A percentile compares a stretch with the other conserved stretches of the same genome.
Evolutionary conservation across 2,113 vertebrate genomes (phyloP).

Genomic region (Antechinus stuartii): DNA sequence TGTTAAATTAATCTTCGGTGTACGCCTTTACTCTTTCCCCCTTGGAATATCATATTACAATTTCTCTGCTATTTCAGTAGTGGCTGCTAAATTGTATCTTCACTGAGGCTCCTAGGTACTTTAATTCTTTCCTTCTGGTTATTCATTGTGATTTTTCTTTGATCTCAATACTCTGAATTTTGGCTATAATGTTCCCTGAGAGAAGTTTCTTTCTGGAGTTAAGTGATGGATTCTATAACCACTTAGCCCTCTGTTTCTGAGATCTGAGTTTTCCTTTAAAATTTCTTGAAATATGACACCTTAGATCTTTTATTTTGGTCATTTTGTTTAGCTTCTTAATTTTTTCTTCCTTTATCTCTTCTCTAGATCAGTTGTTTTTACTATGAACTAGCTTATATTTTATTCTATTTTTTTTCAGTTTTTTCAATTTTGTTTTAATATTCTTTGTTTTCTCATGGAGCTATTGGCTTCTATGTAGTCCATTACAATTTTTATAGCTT

Average conservation of each 20-base stretch:
- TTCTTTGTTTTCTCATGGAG: no score
- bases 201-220: background rate
- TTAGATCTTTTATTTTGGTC: background rate
- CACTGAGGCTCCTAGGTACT: no score
- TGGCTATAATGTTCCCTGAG: background rate
- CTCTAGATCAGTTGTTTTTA: background rate
- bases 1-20: background rate
- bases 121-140: no score
- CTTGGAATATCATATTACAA: no score
- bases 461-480: no score
- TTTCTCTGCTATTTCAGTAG: no score
- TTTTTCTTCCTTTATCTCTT: background rate
- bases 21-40: background rate
- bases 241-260: background rate
- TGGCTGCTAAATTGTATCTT: no score
- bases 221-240: background rate
- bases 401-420: background rate
- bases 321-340: background rate
- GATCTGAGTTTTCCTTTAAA: background rate
- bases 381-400: background rate
- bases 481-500: no score
- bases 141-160: no score
- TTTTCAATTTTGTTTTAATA: background rate
- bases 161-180: background rate
- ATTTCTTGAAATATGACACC: background rate